Percentiles rank a stretch among this genome's conserved stretches.
phyloP scores from a whole-genome alignment of 2,888 invertebrate species.

The Marasmarcha lunaedactyla region DNA sequence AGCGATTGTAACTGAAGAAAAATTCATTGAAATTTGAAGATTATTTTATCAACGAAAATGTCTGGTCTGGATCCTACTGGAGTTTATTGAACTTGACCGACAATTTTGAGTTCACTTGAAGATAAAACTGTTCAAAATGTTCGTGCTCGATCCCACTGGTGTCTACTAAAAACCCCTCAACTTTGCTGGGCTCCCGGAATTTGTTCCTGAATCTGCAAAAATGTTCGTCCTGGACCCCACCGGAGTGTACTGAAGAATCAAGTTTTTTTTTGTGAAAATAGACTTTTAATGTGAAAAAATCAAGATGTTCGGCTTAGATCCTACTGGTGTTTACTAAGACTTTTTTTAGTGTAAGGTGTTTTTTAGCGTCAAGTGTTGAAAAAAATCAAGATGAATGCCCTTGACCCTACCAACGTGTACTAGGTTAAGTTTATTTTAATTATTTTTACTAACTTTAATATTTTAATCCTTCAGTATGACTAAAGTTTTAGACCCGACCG shows the following conservation, averaged over 20 bases:
- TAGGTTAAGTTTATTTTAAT: slow-evolving; percentile 25
- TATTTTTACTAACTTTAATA: slow-evolving; percentile 14
- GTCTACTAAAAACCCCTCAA: slow-evolving; percentile 23
- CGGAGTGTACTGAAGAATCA: slow-evolving; percentile 46
- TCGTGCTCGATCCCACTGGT: slow-evolving; percentile 48
- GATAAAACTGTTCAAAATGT: slow-evolving; percentile 36
- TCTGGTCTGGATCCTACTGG: slow-evolving; percentile 51
- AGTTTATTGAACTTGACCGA: slow-evolving; percentile 32
- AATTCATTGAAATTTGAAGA: slow-evolving; percentile 17
- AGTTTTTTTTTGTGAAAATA: slow-evolving; percentile 18
- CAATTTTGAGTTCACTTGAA: slow-evolving; percentile 14
- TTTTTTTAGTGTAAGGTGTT: slow-evolving; percentile 22
- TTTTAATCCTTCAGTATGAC: slow-evolving; percentile 27
- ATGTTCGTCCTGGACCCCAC: slow-evolving; percentile 59
- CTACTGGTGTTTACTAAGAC: slow-evolving; percentile 36
- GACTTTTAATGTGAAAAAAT: slow-evolving; percentile 19
- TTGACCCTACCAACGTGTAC: slow-evolving; percentile 41
- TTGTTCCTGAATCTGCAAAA: slow-evolving; percentile 20
- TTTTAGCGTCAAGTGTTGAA: slow-evolving; percentile 20
- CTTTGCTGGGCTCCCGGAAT: background rate
- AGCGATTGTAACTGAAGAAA: slow-evolving; percentile 13
- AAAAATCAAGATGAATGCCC: slow-evolving; percentile 24
- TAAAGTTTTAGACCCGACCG: slow-evolving; percentile 44
- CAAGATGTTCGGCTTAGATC: slow-evolving; percentile 38
- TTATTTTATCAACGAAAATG: slow-evolving; percentile 28